Evolutionary conservation across 2,888 invertebrate species (phyloP), one percentile per base, ranked within the genome.

Genomic region (Amiota communis): DNA sequence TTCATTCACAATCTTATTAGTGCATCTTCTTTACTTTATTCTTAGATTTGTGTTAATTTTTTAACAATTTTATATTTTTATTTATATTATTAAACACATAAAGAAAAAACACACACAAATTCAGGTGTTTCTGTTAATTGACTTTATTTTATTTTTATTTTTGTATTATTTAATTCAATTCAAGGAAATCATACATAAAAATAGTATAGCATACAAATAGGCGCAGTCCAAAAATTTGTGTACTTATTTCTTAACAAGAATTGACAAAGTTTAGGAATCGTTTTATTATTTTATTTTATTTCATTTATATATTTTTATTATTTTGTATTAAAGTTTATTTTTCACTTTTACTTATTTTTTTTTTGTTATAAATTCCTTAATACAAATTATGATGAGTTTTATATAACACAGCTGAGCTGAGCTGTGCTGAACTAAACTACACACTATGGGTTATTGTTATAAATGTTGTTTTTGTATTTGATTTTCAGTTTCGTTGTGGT

Each of bases 301-400:
- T 63, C 23, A 6, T 46, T 69, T 57, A 23, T 36, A 6, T 6
- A 15, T 53, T 73, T 48, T 64, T 76, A 61, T 73, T n/a, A 1
- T 20, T 36, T 20, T 23, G 11, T 17, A n/a, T 70, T 51, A 23
- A 23, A 36, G 36, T 36, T 36, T 36, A 10, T 59, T 57, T 8
- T 59, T 15, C 17, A 17, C 17, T 59, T 36, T 23, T 23, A 23
- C 3, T n/a, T 57, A 70, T 71, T 12, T 23, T 70, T 53, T 70
- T 57, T 48, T 72, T 63, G 64, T 17, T 13, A 36, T 36, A 36
- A 36, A 36, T 36, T 36, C 6, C 13, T n/a, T 13, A n/a, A 15
- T n/a, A 53, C 13, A 53, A 13, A n/a, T 2, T 36, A 36, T 36
- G 36, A 36, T 15, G 75, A 83, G 70, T 12, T 56, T 56, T 70